Evolutionary conservation across 2,797 vertebrate genomes (phyloP).

Genomic region (Xenentodon cancila): DNA sequence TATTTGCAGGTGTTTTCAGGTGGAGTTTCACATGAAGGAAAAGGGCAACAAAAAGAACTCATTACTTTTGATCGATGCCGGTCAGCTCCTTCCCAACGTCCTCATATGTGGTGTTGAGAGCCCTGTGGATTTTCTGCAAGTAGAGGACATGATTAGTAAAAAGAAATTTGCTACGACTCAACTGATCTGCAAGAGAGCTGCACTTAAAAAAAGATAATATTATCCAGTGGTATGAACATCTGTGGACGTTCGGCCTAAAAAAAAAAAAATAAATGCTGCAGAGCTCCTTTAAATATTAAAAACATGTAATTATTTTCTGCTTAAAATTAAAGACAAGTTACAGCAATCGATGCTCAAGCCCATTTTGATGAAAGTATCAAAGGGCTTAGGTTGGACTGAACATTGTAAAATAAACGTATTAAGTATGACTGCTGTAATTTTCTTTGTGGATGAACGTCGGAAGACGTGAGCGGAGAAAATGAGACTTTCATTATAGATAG

Average conservation of each 20-base stretch:
- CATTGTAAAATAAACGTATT: background rate
- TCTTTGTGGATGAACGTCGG: background rate
- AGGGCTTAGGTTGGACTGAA: slow-evolving; percentile 10
- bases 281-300: slow-evolving; percentile 38
- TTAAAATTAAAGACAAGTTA: slow-evolving; percentile 24
- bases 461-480: slow-evolving; percentile 2
- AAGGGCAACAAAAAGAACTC: slow-evolving; percentile 16
- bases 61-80: slow-evolving; percentile 84
- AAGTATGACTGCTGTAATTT: slow-evolving; percentile 17
- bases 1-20: background rate
- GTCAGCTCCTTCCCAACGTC: slow-evolving; percentile 77
- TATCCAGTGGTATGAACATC: slow-evolving; percentile 30
- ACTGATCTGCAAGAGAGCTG: slow-evolving; percentile 24
- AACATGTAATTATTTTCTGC: slow-evolving; percentile 3
- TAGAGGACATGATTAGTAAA: slow-evolving; percentile 23
- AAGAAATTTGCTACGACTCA: slow-evolving; percentile 4
- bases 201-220: slow-evolving; percentile 26
- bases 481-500: slow-evolving; percentile 11
- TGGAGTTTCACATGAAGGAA: background rate
- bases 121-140: slow-evolving; percentile 92
- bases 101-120: slow-evolving; percentile 84
- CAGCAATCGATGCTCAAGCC: slow-evolving; percentile 23
- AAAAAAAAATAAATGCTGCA: background rate
- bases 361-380: slow-evolving; percentile 27
- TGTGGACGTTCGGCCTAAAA: slow-evolving; percentile 22